Evolutionary conservation across 2,113 vertebrate genomes (phyloP), one percentile per base, ranked within the genome.

Genomic region (Crocuta crocuta): DNA sequence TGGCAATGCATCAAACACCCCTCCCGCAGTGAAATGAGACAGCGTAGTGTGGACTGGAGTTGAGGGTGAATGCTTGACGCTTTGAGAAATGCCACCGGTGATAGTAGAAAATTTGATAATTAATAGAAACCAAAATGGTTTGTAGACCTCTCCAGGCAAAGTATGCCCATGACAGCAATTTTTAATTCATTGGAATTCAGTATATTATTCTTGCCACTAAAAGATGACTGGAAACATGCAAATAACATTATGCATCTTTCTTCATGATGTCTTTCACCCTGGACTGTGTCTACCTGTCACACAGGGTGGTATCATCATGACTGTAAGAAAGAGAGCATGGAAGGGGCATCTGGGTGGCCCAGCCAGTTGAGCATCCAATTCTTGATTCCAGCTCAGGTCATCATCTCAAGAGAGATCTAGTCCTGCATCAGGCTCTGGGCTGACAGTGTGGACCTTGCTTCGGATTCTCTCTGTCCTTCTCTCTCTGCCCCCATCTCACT

Each of bases 1-100:
- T 31, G 23, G 8, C 1, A 0, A 19, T 26, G 8, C 11, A 4
- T 48, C 58, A 23, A 5, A 21, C 0, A 19, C 21, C 58, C 58
- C 58, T 1, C 19, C 7, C 5, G 0, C 4, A 50, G 50, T 12
- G 13, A 50, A 50, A 13, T 50, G 50, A 50, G 50, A 50, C 50
- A 50, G 45, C 12, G 12, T 12, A 50, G 2, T 31, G 2, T 24
- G 39, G 28, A 31, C n/a, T 31, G 9, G 33, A 43, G 11, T 16
- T 11, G 5, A 82, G 12, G 63, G 50, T 10, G 17, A 39, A 13
- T 0, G 28, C 11, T 5, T 48, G 50, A 71, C 24, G 28, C 39
- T 9, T 33, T 17, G 23, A 70, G 45, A 92, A 53, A 58, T 13
- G 26, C 15, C 58, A 53, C 31, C 21, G 19, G 45, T 10, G 33